Conservation (phyloP, 2,888 invertebrate species). For the Rutpela maculata region DNA sequence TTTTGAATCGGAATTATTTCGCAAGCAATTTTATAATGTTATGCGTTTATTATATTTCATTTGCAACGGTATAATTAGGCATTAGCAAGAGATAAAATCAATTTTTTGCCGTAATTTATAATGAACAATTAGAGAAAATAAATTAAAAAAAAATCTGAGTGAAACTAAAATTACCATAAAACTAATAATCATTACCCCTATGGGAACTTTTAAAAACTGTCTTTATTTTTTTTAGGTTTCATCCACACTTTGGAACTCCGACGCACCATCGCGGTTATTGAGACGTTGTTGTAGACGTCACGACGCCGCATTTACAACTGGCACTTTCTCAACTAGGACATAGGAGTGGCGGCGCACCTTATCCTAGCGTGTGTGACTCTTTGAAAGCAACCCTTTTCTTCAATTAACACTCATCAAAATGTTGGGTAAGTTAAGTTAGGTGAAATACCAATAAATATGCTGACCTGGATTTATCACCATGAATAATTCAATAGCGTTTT, state of each 20-base stretch:
- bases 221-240: not conserved
- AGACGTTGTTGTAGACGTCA: slow-evolving; percentile 47
- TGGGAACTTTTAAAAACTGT: not conserved
- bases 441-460: not conserved
- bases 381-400: slow-evolving; percentile 27
- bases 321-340: slow-evolving; percentile 44
- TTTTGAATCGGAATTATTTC: not conserved
- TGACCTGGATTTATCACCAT: not conserved
- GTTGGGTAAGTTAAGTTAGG: not conserved
- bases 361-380: slow-evolving; percentile 38
- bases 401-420: slow-evolving; percentile 34
- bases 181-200: slow-evolving; percentile 8
- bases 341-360: slow-evolving; percentile 48
- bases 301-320: slow-evolving; percentile 50
- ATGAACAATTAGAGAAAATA: too few species aligned
- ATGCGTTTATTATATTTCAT: too few species aligned
- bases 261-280: slow-evolving; percentile 43
- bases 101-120: too few species aligned
- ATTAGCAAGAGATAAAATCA: too few species aligned
- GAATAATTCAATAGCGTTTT: not conserved
- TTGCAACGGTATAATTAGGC: too few species aligned
- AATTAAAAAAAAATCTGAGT: not conserved
- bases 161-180: not conserved
- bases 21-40: not conserved
- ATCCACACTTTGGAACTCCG: slow-evolving; percentile 9